phyloP scores from a whole-genome alignment of 2,888 invertebrate genomes.

The Acanthococcus lagerstroemiae region DNA sequence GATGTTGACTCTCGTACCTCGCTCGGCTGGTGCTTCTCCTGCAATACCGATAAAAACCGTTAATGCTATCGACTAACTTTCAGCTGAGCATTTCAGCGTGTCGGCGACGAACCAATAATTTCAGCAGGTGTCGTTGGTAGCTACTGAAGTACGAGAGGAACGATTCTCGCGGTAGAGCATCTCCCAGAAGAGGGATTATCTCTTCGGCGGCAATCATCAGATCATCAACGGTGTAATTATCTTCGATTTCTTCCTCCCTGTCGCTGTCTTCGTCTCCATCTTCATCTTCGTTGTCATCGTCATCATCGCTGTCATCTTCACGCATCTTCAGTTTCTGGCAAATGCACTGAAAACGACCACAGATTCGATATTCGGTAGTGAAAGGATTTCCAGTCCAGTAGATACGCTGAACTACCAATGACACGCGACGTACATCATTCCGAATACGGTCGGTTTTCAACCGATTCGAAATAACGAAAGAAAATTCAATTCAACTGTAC shows the following conservation, averaged over 20 bases:
- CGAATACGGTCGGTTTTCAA: too few species aligned
- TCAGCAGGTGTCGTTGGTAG: slow-evolving; percentile 21
- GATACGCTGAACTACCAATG: not conserved
- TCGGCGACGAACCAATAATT: slow-evolving; percentile 10
- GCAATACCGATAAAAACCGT: too few species aligned
- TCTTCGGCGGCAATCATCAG: slow-evolving; percentile 11
- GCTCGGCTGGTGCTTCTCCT: slow-evolving; percentile 14
- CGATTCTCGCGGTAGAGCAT: not conserved
- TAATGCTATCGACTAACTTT: too few species aligned
- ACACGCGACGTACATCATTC: too few species aligned
- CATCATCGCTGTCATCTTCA: slow-evolving; percentile 23
- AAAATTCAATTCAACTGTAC: not conserved
- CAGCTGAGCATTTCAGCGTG: too few species aligned
- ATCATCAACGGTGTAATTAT: slow-evolving; percentile 7
- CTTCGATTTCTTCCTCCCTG: slow-evolving; percentile 21
- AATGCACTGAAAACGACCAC: slow-evolving; percentile 1
- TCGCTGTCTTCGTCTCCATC: slow-evolving; percentile 1
- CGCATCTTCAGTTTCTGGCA: slow-evolving; percentile 15
- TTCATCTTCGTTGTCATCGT: slow-evolving; percentile 10
- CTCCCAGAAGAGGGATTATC: slow-evolving; percentile 12
- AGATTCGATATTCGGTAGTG: not conserved
- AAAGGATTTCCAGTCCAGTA: not conserved
- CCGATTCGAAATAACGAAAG: too few species aligned
- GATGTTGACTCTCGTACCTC: slow-evolving; percentile 15
- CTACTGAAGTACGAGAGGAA: slow-evolving; percentile 7